A percentile compares a stretch with the other conserved stretches of the same genome.
Evolutionary conservation across 2,797 vertebrate genomes (phyloP).

Genomic region (Caiman crocodilus): DNA sequence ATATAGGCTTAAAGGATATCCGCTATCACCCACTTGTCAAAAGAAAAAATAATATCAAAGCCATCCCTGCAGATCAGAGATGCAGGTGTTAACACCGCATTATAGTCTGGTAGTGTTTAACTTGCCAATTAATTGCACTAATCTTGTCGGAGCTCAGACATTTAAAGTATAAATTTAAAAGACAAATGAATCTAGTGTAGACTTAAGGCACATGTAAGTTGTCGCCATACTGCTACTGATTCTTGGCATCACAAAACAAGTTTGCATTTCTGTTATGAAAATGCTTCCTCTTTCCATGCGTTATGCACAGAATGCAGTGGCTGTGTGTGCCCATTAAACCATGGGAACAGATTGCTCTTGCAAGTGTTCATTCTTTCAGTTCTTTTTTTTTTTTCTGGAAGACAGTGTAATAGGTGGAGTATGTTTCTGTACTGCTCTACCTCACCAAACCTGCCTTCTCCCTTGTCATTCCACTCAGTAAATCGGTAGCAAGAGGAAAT

Average conservation of each 20-base stretch:
- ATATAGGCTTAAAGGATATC: constrained; percentile 80
- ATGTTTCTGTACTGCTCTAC: neutral
- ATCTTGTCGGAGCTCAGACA: constrained; percentile 46
- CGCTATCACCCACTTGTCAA: constrained; percentile 74
- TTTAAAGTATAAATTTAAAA: constrained; percentile 67
- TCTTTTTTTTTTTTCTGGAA: neutral
- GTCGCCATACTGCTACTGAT: neutral
- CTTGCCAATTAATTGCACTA: constrained; percentile 53
- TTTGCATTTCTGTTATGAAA: neutral
- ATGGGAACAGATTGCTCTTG: rapidly evolving
- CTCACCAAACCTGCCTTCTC: rapidly evolving
- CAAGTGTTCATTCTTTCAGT: neutral
- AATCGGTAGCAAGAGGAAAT: neutral
- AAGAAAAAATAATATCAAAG: constrained; percentile 72
- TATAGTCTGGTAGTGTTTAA: constrained; percentile 67
- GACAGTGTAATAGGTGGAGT: rapidly evolving
- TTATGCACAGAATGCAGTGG: neutral
- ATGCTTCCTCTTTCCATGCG: neutral
- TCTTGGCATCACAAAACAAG: neutral
- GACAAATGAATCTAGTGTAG: constrained; percentile 42
- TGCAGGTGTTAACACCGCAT: constrained; percentile 76
- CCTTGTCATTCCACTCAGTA: neutral
- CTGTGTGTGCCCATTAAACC: rapidly evolving
- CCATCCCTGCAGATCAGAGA: constrained; percentile 48
- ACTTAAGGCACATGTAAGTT: neutral